Evolutionary conservation across 2,888 invertebrate genomes (phyloP).

Genomic region (Incurvaria masculella): DNA sequence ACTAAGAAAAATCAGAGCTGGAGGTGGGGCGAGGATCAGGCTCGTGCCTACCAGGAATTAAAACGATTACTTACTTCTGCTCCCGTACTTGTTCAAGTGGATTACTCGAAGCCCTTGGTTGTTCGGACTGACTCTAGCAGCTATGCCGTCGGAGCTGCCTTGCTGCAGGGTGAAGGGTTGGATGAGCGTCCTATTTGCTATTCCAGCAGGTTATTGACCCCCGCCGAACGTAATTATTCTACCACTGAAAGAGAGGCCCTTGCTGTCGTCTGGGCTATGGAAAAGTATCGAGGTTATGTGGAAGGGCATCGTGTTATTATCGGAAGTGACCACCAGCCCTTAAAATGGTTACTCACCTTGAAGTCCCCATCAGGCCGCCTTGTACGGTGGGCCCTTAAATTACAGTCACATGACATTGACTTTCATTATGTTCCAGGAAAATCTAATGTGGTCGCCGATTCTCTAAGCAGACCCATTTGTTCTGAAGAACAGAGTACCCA

Average conservation of each 20-base stretch:
- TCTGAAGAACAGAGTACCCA: too few relatives aligned
- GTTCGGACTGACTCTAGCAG: conserved; percentile 15
- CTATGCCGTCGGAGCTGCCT: conserved; percentile 12
- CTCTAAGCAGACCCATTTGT: too few relatives aligned
- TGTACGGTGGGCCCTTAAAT: too few relatives aligned
- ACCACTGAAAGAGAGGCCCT: conserved; percentile 28
- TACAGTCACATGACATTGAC: too few relatives aligned
- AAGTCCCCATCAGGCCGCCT: too few relatives aligned
- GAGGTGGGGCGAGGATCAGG: conserved; percentile 9
- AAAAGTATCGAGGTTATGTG: conserved; percentile 25
- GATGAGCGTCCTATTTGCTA: conserved; percentile 17
- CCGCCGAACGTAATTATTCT: conserved; percentile 25
- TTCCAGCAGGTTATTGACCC: conserved; percentile 18
- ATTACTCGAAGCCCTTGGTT: conserved; percentile 9
- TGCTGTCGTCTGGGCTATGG: conserved; percentile 16
- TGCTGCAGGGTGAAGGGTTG: neutral
- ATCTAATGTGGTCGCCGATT: too few relatives aligned
- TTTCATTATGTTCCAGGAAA: too few relatives aligned
- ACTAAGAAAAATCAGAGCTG: conserved; percentile 15
- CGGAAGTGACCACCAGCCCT: conserved; percentile 26
- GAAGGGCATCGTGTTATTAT: conserved; percentile 25
- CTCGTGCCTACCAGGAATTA: conserved; percentile 10
- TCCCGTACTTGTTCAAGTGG: conserved; percentile 14
- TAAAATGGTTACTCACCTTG: too few relatives aligned
- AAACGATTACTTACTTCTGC: conserved; percentile 12